phyloP scores from a whole-genome alignment of 30 jellyfish, hydroid and myxozoan genomes.

The Chironex yamaguchii region DNA sequence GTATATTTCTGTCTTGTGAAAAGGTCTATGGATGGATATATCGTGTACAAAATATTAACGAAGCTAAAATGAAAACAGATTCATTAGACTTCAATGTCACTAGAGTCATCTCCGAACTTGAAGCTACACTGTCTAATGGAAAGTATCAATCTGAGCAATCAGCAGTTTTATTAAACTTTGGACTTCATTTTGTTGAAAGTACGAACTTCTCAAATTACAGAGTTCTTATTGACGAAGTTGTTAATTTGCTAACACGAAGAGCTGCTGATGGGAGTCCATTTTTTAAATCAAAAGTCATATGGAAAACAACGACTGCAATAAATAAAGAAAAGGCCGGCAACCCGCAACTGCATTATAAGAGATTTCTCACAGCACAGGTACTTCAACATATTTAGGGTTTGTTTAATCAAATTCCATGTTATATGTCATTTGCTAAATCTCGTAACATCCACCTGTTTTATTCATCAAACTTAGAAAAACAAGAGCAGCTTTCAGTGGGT shows the following conservation, averaged over 20 bases:
- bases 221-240: slow-evolving; percentile 28
- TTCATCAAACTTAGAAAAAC: too few species aligned
- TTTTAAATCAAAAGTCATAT: slow-evolving; percentile 39
- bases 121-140: not conserved
- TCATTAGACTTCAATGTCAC: slow-evolving; percentile 28
- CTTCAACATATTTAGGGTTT: not conserved
- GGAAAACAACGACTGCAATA: slow-evolving; percentile 84
- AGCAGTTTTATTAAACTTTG: slow-evolving; percentile 67
- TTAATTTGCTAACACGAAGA: not conserved
- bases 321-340: slow-evolving; percentile 69
- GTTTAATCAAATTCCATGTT: too few species aligned
- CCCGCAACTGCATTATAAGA: slow-evolving; percentile 78
- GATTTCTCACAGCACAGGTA: slow-evolving; percentile 77
- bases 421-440: too few species aligned
- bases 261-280: not conserved
- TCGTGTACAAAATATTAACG: slow-evolving; percentile 12
- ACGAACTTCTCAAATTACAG: slow-evolving; percentile 54
- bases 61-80: slow-evolving; percentile 55
- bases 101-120: slow-evolving; percentile 33
- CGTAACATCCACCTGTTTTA: too few species aligned
- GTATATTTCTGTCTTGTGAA: slow-evolving; percentile 44
- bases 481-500: too few species aligned
- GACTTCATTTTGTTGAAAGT: slow-evolving; percentile 83
- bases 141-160: slow-evolving; percentile 6
- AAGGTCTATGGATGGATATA: slow-evolving; percentile 69